Base-by-base conservation (phyloP, 2,797 vertebrate genomes). In the Dendrocincla tyrannina region DNA sequence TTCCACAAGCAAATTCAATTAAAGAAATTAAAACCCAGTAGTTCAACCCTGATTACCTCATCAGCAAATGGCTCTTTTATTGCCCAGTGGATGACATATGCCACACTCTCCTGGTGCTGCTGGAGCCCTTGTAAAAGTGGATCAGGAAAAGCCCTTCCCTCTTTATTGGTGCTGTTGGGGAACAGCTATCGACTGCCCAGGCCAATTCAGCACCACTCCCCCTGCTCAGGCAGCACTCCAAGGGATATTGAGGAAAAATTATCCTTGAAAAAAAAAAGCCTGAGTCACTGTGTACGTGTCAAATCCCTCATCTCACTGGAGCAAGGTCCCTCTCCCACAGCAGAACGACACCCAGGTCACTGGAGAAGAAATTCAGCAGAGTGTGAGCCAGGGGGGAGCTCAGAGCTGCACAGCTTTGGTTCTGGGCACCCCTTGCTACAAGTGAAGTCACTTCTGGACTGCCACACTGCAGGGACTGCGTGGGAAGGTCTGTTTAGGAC, bases 1-100 rank as follows among this genome's bases (percentile, higher is more conserved):
- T 76, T 68, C 87, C 85, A 78, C 79, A 59, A 72, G 92, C 73
- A 92, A 96, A 94, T 93, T 95, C 89, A 96, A 76, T 94, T 95
- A 88, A 78, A 92, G 77, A 76, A 93, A 96, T 88, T 77, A 85
- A 80, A 94, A 55, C 41, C 13, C 42, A 84, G 88, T 30, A 75
- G 90, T 72, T 96, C 82, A 62, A 30, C 18, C 35, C 85, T 7
- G 39, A 89, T 79, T 81, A 76, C 89, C 69, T 83, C 95, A 90
- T 73, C 76, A 86, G 60, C 79, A 91, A 96, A 93, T 55, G 85
- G 89, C 49, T 84, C 85, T 74, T 93, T 89, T 89, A 91, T 35
- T 80, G 73, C 92, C 25, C 76, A 76, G 24, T 0, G 13, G 62
- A 35, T 86, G 79, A 86, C 80, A 78, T 1, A 32, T 2, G 13